Evolutionary conservation across 2,888 invertebrate species (phyloP).

Genomic region (Pammene aurita): DNA sequence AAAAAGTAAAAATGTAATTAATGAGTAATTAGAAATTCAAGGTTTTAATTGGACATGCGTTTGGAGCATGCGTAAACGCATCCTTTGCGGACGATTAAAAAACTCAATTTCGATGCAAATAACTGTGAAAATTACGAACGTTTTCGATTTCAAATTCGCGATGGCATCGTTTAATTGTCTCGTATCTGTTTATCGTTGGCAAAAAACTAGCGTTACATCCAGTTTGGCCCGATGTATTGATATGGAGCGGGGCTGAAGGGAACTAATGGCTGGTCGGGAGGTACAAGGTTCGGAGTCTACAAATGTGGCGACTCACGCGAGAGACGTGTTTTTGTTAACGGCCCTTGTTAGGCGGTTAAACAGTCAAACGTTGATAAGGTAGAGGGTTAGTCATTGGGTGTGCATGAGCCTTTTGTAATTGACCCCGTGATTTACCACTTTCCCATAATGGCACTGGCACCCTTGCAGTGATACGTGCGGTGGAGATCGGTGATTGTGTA

Average conservation of each 20-base stretch:
- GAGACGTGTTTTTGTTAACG: conserved; percentile 33
- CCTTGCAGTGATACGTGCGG: no score
- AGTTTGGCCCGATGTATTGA: conserved; percentile 36
- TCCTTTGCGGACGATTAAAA: conserved; percentile 60
- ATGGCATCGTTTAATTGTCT: conserved; percentile 69
- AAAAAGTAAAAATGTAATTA: conserved; percentile 37
- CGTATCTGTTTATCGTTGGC: conserved; percentile 59
- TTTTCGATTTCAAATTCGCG: conserved; percentile 68
- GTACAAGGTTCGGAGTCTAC: conserved; percentile 29
- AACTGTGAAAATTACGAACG: conserved; percentile 65
- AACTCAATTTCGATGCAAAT: conserved; percentile 75
- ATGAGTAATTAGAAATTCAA: conserved; percentile 41
- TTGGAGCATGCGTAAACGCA: conserved; percentile 74
- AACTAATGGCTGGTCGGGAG: conserved; percentile 36
- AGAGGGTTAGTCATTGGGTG: not conserved
- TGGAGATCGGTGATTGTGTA: no score
- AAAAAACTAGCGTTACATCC: conserved; percentile 77
- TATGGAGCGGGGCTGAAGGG: conserved; percentile 23
- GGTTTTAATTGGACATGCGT: conserved; percentile 71
- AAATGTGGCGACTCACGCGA: conserved; percentile 40
- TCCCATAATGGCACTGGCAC: no score
- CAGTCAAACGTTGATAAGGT: conserved; percentile 24
- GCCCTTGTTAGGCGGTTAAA: conserved; percentile 30
- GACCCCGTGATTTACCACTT: not conserved
- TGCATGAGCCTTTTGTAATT: not conserved